phyloP scores from a whole-genome alignment of 2,888 invertebrate species.

The Marasmarcha lunaedactyla region DNA sequence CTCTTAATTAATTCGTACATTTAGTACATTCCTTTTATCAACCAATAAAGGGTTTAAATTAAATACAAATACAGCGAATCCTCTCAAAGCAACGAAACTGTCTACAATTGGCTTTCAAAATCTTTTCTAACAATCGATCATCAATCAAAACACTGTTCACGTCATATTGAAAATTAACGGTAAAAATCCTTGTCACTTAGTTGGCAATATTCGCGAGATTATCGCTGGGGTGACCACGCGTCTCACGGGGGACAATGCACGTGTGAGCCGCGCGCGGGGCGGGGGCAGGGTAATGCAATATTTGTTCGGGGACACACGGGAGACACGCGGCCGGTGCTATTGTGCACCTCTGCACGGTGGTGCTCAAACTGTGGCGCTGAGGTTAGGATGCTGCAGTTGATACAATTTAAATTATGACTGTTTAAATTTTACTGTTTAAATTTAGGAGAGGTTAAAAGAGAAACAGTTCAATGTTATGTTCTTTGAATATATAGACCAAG shows the following conservation, averaged over 20 bases:
- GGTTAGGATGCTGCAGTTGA: too few relatives aligned
- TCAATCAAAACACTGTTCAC: neutral
- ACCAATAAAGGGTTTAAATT: too few relatives aligned
- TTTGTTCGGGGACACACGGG: constrained; percentile 64
- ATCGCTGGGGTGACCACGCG: constrained; percentile 45
- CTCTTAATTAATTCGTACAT: too few relatives aligned
- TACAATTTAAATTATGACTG: too few relatives aligned
- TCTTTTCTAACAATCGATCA: neutral
- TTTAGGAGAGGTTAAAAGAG: too few relatives aligned
- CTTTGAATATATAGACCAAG: too few relatives aligned
- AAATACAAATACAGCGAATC: too few relatives aligned
- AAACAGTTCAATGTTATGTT: too few relatives aligned
- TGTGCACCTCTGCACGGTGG: constrained; percentile 49
- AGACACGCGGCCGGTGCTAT: constrained; percentile 49
- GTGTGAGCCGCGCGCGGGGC: constrained; percentile 13
- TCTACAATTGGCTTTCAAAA: too few relatives aligned
- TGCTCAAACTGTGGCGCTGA: constrained; percentile 17
- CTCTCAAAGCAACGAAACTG: too few relatives aligned
- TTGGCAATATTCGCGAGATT: constrained; percentile 45
- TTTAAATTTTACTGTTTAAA: too few relatives aligned
- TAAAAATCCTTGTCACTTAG: constrained; percentile 39
- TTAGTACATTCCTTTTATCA: too few relatives aligned
- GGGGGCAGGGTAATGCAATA: constrained; percentile 48
- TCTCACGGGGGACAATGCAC: constrained; percentile 32
- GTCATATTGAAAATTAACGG: neutral